Percentiles rank a stretch among this genome's conserved stretches.
Evolutionary conservation across 2,888 invertebrate genomes (phyloP).

Genomic region (Vanessa cardui): DNA sequence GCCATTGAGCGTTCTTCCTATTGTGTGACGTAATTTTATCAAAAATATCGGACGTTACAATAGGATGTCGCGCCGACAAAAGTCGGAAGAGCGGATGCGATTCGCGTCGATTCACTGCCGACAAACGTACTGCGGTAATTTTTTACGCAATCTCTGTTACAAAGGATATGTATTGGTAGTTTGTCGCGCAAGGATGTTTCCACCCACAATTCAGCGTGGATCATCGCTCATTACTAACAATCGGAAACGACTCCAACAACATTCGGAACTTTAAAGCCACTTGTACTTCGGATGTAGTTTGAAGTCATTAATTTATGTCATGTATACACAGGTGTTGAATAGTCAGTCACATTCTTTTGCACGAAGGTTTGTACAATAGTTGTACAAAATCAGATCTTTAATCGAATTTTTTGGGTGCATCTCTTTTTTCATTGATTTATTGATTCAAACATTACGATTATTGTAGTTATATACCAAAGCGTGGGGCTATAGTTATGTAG

Average conservation of each 20-base stretch:
- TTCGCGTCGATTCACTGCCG: constrained; percentile 76
- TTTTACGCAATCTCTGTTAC: constrained; percentile 72
- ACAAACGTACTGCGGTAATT: constrained; percentile 63
- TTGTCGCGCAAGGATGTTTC: constrained; percentile 80
- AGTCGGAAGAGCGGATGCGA: constrained; percentile 82
- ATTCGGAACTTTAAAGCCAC: constrained; percentile 71
- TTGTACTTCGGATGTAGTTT: constrained; percentile 55
- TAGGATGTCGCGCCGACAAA: constrained; percentile 69
- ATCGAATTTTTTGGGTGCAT: not conserved
- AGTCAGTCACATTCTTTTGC: constrained; percentile 23
- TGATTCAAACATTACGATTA: not conserved
- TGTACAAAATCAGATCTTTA: not conserved
- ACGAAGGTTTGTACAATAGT: constrained; percentile 20
- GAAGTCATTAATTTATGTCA: constrained; percentile 51
- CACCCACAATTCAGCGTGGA: constrained; percentile 76
- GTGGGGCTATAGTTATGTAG: constrained; percentile 8
- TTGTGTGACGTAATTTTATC: constrained; percentile 81
- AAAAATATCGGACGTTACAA: constrained; percentile 79
- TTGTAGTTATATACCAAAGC: too few relatives aligned
- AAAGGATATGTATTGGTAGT: constrained; percentile 55
- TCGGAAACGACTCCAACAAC: constrained; percentile 75
- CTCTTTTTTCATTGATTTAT: not conserved
- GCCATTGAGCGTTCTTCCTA: constrained; percentile 65
- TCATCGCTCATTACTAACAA: constrained; percentile 78
- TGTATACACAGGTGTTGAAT: constrained; percentile 67